These are phyloP conservation scores for Trissolcus basalis DNA, from an alignment of 1,140 invertebrate species.

Conservation along the genomic window DNA sequence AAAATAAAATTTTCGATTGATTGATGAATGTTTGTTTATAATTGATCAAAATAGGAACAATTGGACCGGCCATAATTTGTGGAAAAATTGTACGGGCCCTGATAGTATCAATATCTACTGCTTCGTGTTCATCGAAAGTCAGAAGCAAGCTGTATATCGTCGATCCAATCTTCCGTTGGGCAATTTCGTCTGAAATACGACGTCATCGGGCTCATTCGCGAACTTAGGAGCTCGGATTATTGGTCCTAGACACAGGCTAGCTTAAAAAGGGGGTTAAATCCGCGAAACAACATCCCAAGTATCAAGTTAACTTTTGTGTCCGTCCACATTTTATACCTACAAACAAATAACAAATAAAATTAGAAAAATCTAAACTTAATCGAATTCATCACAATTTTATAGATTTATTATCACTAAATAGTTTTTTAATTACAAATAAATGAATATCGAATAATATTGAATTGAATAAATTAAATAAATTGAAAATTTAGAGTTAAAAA, in stretches of 20 bases:
- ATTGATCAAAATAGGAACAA: no score
- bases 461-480: no score
- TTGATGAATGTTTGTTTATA: no score
- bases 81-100: conserved; percentile 36
- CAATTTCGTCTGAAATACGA: conserved; percentile 77
- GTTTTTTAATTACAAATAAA: no score
- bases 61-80: background rate
- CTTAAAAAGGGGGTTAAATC: conserved; percentile 71
- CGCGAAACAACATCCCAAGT: conserved; percentile 56
- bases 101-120: conserved; percentile 59
- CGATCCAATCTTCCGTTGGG: conserved; percentile 74
- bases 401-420: no score
- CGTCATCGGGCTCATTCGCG: conserved; percentile 73
- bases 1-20: no score
- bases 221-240: conserved; percentile 59
- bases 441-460: no score
- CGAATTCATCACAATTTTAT: no score
- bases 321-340: no score
- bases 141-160: conserved; percentile 74
- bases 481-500: background rate
- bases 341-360: no score
- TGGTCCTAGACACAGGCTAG: conserved; percentile 59
- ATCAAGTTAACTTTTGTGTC: conserved; percentile 43
- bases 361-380: no score
- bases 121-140: conserved; percentile 64